A percentile compares a stretch with the other conserved stretches of the same genome.
These are phyloP conservation scores for Muntiacus muntjak DNA, from an alignment of 2,113 vertebrate species.

Conservation along the genomic window DNA sequence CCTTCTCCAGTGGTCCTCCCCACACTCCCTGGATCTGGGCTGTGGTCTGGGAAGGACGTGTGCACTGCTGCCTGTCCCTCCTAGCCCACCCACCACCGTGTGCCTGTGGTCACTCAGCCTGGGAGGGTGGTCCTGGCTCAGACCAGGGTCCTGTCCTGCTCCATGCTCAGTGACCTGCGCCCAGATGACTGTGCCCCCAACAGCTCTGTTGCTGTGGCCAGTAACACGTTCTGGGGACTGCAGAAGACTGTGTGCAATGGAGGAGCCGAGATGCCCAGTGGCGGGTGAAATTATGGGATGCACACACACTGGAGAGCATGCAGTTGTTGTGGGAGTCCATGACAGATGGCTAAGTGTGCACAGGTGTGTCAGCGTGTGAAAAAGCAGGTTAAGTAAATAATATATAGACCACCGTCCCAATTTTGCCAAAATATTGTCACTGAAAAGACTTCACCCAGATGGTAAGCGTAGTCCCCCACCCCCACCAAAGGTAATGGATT, in stretches of 20 bases:
- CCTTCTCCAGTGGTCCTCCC: background rate
- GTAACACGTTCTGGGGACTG: background rate
- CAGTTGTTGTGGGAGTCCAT: background rate
- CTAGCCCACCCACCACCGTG: background rate
- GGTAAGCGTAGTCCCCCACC: background rate
- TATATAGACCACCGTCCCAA: background rate
- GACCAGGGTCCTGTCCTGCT: background rate
- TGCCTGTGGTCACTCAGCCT: background rate
- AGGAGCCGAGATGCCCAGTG: background rate
- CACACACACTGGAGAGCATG: fast-evolving
- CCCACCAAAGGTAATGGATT: background rate
- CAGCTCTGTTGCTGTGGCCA: background rate
- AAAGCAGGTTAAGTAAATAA: background rate
- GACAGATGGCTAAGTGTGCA: background rate
- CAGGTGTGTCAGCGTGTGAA: background rate
- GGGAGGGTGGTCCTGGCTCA: background rate
- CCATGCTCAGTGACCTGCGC: background rate
- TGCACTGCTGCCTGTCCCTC: background rate
- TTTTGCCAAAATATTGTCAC: background rate
- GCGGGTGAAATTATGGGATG: no score
- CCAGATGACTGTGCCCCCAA: background rate
- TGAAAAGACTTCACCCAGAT: background rate
- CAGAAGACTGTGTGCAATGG: background rate
- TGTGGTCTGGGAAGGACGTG: background rate
- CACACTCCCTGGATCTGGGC: background rate